These are phyloP conservation scores for Himalopsyche phryganea DNA, from an alignment of 1,140 invertebrate genomes.

Conservation along the genomic window DNA sequence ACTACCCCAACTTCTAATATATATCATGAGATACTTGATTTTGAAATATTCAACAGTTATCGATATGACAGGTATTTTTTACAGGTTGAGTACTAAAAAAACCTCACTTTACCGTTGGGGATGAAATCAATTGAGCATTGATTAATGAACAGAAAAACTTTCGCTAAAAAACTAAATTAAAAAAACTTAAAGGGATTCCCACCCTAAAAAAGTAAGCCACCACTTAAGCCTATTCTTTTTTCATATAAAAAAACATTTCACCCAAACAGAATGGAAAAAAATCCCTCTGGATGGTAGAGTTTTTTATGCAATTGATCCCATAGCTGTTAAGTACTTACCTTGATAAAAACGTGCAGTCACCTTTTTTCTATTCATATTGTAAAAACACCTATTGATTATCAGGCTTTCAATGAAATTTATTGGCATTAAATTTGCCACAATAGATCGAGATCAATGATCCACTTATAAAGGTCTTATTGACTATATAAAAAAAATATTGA, in stretches of 20 bases:
- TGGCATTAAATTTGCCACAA: too few relatives aligned
- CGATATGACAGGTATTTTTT: too few relatives aligned
- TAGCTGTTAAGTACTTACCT: background rate
- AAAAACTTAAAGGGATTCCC: background rate
- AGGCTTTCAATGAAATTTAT: background rate
- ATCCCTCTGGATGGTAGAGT: background rate
- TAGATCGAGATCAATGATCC: too few relatives aligned
- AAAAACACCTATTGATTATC: background rate
- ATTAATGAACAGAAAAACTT: slow-evolving; percentile 7
- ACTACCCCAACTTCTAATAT: too few relatives aligned
- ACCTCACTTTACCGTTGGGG: too few relatives aligned
- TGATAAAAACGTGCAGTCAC: background rate
- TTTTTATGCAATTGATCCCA: slow-evolving; percentile 2
- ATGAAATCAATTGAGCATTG: slow-evolving; percentile 23
- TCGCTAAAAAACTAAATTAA: background rate
- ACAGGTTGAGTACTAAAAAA: too few relatives aligned
- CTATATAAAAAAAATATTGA: too few relatives aligned
- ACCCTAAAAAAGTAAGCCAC: background rate
- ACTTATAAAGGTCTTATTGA: too few relatives aligned
- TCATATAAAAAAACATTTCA: background rate
- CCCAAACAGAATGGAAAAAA: background rate
- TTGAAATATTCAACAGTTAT: too few relatives aligned
- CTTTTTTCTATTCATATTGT: background rate
- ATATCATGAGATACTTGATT: too few relatives aligned
- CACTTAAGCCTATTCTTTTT: background rate